A percentile compares a stretch with the other conserved stretches of the same genome.
These are phyloP conservation scores for Macrotus californicus DNA, from an alignment of 2,113 vertebrate species.

Conservation along the genomic window DNA sequence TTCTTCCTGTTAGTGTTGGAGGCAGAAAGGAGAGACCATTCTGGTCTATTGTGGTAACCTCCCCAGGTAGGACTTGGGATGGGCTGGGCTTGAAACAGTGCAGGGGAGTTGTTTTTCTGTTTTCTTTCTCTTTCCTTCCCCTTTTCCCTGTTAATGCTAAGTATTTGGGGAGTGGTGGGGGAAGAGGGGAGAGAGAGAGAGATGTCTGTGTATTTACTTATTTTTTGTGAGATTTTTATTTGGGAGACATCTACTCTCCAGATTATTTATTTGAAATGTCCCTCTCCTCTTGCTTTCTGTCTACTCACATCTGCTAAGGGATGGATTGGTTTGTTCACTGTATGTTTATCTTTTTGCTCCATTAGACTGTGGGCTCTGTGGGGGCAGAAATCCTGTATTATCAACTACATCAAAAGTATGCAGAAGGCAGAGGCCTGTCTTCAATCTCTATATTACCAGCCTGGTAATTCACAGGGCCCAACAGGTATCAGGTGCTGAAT, in stretches of 20 bases:
- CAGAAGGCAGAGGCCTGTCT: background rate
- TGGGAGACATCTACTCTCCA: background rate
- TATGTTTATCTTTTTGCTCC: background rate
- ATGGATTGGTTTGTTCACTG: background rate
- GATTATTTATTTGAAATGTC: background rate
- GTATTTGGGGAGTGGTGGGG: no score
- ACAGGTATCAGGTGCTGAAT: background rate
- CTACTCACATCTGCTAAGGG: background rate
- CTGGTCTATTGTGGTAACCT: background rate
- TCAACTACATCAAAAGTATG: background rate
- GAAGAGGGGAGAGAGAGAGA: no score
- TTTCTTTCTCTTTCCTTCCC: background rate
- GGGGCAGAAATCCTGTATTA: background rate
- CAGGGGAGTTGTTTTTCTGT: background rate
- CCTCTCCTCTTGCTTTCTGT: background rate
- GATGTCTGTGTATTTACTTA: background rate
- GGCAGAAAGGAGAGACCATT: background rate
- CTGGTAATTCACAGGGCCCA: background rate
- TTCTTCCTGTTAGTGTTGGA: conserved; percentile 30
- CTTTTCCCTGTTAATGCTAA: background rate
- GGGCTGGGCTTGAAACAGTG: background rate
- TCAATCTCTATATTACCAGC: background rate
- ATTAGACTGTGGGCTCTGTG: background rate
- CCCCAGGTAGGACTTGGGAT: background rate
- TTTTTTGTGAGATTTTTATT: background rate